phyloP scores from a whole-genome alignment of 2,113 vertebrate genomes.

The Aphyosemion australe region DNA sequence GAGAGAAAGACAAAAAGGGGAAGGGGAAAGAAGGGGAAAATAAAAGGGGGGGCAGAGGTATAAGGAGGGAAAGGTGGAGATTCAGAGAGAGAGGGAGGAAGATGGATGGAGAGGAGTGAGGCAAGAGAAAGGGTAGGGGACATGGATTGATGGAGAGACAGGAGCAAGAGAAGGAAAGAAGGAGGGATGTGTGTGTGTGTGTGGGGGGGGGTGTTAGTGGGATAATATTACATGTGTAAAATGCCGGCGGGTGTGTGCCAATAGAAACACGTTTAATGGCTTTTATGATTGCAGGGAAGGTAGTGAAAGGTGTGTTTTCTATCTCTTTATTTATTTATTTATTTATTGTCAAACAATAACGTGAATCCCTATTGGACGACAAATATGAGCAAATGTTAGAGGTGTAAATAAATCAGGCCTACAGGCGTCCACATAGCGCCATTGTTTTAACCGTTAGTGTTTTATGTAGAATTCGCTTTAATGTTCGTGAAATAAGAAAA shows the following conservation, averaged over 20 bases:
- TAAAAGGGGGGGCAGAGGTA: conserved; percentile 10
- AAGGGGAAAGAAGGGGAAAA: conserved; percentile 16
- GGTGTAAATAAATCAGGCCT: not conserved
- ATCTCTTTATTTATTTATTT: not conserved
- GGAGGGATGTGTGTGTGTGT: conserved; percentile 26
- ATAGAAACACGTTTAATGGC: conserved; percentile 71
- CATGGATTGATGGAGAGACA: conserved; percentile 43
- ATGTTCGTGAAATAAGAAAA: too few species aligned
- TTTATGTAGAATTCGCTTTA: too few species aligned
- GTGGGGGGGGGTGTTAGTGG: conserved; percentile 44
- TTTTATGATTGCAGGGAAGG: conserved; percentile 56
- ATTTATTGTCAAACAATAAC: not conserved
- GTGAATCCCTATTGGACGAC: too few species aligned
- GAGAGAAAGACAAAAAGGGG: conserved; percentile 22
- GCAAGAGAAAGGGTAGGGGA: conserved; percentile 10
- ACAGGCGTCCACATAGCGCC: too few species aligned
- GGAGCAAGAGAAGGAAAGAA: conserved; percentile 20
- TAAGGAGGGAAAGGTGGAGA: conserved; percentile 31
- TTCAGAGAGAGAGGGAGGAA: conserved; percentile 10
- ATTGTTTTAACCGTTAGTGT: too few species aligned
- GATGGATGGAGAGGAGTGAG: too few species aligned
- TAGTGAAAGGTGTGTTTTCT: conserved; percentile 43
- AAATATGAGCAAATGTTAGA: not conserved
- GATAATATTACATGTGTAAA: conserved; percentile 72
- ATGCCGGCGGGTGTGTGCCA: conserved; percentile 65